Base-by-base conservation (phyloP, 2,888 invertebrate species). In the Philereme vetulata region DNA sequence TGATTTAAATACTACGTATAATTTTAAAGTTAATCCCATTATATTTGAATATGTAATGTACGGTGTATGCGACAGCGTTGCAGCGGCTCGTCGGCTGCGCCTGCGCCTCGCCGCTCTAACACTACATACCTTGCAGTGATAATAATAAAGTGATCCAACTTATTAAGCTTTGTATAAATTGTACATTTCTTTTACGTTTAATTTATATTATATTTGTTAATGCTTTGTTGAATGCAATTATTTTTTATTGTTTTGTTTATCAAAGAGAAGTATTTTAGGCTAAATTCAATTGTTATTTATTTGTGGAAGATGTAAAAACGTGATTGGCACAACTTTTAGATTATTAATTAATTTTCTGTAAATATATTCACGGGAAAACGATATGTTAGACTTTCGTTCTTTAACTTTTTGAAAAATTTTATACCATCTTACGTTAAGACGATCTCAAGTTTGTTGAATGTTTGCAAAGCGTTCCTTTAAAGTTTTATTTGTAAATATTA, bases 401-500 rank as follows among this genome's bases (percentile, higher is more conserved):
- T 85, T 82, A 82, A 86, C 85, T 86, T 84, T 87, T 82, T 81
- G 78, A 74, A 77, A 85, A 85, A 82, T 81, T 86, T 86, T 90
- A 88, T 90, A 92, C 90, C 90, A 90, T 90, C 90, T 86, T 90
- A 91, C 85, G 86, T 90, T 91, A 91, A 91, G 89, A 90, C 90
- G 91, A 91, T 92, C 91, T 91, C 91, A 91, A 90, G 88, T 90
- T 90, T 90, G 90, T 91, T 91, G 90, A 90, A 90, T 90, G 90
- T 90, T 91, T 91, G 88, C 89, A 90, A 91, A 91, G 91, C 90
- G 91, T 91, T 92, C 91, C 90, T 90, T 90, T 88, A 91, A 91
- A 90, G 90, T 90, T 92, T 92, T 90, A 91, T 90, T 90, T 92
- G 91, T 92, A 92, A 89, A 91, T 92, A 90, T 89, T 70, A 85